These are phyloP conservation scores for Phyto melanocephala DNA, from an alignment of 2,888 invertebrate species.

Conservation along the genomic window DNA sequence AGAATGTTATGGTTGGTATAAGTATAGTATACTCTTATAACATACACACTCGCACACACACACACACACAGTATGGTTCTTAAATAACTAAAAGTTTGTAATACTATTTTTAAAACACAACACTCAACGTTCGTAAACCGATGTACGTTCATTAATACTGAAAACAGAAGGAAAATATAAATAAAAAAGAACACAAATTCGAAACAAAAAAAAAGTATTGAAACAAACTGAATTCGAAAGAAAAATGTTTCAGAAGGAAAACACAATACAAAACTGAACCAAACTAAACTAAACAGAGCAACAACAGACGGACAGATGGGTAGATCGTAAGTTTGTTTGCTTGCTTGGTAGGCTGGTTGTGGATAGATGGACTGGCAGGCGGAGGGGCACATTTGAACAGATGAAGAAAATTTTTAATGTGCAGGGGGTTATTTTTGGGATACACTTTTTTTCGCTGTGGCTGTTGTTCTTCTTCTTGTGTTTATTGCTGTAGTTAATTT, in stretches of 20 bases:
- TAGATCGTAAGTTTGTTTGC: conserved; percentile 21
- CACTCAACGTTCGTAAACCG: conserved; percentile 56
- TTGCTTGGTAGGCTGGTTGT: conserved; percentile 9
- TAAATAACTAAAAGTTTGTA: conserved; percentile 55
- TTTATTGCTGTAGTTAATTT: conserved; percentile 57
- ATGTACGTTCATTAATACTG: conserved; percentile 46
- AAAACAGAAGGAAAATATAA: conserved; percentile 44
- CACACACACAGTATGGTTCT: conserved; percentile 34
- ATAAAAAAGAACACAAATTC: not conserved
- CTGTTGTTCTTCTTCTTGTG: conserved; percentile 21
- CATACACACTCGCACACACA: conserved; percentile 14
- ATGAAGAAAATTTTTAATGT: conserved; percentile 58
- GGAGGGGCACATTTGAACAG: conserved; percentile 35
- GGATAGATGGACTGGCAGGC: not conserved
- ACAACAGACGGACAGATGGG: conserved; percentile 6
- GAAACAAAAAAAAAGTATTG: conserved; percentile 40
- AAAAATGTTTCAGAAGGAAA: conserved; percentile 53
- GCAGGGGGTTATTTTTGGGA: conserved; percentile 74
- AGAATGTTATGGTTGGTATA: conserved; percentile 54
- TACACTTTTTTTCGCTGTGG: conserved; percentile 66
- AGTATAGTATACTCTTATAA: conserved; percentile 19
- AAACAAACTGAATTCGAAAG: conserved; percentile 60
- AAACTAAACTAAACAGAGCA: conserved; percentile 34
- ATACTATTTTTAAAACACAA: conserved; percentile 57
- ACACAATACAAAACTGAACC: not conserved